These are phyloP conservation scores for Romanogobio albipinnatus DNA, from an alignment of 2,113 vertebrate species.

Conservation along the genomic window DNA sequence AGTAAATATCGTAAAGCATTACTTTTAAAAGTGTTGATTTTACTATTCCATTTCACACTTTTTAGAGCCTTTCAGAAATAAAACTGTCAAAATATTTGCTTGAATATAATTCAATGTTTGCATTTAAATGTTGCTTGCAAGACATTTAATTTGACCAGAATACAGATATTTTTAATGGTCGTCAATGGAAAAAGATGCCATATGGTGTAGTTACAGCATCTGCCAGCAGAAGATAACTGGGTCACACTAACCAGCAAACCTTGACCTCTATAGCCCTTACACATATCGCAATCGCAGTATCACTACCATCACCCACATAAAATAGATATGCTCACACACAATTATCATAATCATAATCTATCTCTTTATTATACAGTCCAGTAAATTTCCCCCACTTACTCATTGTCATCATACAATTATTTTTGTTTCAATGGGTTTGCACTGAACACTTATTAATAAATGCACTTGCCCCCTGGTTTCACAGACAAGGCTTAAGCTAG, in stretches of 20 bases:
- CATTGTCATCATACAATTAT: neutral
- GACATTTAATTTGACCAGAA: neutral
- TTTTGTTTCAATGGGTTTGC: too few species aligned
- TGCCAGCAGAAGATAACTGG: neutral
- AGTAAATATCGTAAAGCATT: too few species aligned
- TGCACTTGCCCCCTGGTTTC: too few species aligned
- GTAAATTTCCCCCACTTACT: neutral
- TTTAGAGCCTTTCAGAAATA: too few species aligned
- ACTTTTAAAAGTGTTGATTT: too few species aligned
- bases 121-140: neutral
- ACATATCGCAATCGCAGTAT: neutral
- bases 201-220: neutral
- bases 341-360: too few species aligned
- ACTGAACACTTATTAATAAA: too few species aligned
- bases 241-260: neutral
- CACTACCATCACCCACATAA: neutral
- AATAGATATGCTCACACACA: neutral
- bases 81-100: too few species aligned
- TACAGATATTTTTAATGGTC: neutral
- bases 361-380: neutral
- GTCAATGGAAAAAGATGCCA: neutral
- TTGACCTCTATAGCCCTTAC: neutral
- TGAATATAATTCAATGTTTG: too few species aligned
- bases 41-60: too few species aligned
- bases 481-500: too few species aligned